These are phyloP conservation scores for Pecten maximus DNA, from an alignment of 2,888 invertebrate species.

Conservation along the genomic window DNA sequence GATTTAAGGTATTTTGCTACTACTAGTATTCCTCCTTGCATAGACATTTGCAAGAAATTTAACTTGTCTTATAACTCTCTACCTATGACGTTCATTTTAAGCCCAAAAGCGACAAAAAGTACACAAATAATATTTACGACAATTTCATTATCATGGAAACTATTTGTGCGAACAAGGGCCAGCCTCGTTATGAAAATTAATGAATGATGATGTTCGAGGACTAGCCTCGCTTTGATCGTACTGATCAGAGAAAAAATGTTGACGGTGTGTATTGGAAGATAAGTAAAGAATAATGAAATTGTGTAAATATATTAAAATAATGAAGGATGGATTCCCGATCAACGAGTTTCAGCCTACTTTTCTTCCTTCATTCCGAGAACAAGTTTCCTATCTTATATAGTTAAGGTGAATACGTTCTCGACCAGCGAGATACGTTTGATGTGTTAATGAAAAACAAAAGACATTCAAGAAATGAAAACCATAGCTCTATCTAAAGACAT, in stretches of 20 bases:
- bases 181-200: not conserved
- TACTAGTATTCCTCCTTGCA: not conserved
- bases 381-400: not conserved
- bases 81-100: not conserved
- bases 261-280: slow-evolving; percentile 20
- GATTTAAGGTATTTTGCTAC: not conserved
- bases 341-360: not conserved
- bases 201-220: not conserved
- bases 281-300: not conserved
- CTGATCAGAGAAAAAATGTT: slow-evolving; percentile 16
- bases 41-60: not conserved
- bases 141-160: not conserved
- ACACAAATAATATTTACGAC: not conserved
- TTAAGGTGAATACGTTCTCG: not conserved
- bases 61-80: not conserved
- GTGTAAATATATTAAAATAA: not conserved
- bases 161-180: not conserved
- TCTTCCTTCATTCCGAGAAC: slow-evolving; percentile 32
- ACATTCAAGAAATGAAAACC: not conserved
- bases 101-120: not conserved
- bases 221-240: slow-evolving; percentile 3
- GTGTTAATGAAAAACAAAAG: not conserved
- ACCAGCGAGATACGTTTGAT: not conserved
- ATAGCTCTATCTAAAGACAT: not conserved
- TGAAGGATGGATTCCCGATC: not conserved